These are phyloP conservation scores for Stenchaetothrips biformis DNA, from an alignment of 2,888 invertebrate genomes.

Conservation along the genomic window DNA sequence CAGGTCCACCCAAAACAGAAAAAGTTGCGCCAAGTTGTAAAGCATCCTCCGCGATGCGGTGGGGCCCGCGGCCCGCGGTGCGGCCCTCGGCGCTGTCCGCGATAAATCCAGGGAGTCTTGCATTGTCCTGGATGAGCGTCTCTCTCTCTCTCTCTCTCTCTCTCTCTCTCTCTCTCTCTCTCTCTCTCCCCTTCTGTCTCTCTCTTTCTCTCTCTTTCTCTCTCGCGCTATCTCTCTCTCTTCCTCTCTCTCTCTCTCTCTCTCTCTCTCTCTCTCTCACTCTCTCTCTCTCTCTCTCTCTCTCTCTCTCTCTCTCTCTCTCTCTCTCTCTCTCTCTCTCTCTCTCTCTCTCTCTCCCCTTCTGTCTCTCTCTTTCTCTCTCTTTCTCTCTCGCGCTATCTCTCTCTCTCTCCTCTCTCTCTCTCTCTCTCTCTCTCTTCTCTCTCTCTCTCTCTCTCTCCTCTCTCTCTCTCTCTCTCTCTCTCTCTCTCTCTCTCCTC, in stretches of 20 bases:
- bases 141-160: slow-evolving; percentile 33
- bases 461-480: neutral
- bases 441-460: slow-evolving; percentile 26
- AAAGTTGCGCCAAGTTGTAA: neutral
- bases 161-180: neutral
- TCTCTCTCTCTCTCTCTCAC: neutral
- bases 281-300: neutral
- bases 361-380: too few relatives aligned
- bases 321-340: too few relatives aligned
- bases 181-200: slow-evolving; percentile 30
- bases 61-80: neutral
- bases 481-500: neutral
- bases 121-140: slow-evolving; percentile 27
- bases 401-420: slow-evolving; percentile 29
- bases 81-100: neutral
- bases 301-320: neutral
- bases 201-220: too few relatives aligned
- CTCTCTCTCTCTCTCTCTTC: slow-evolving; percentile 32
- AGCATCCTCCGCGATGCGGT: neutral
- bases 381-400: too few relatives aligned
- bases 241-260: neutral
- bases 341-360: too few relatives aligned
- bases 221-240: too few relatives aligned
- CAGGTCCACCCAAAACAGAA: neutral
- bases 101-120: neutral